Evolutionary conservation across 2,888 invertebrate genomes (phyloP).

Genomic region (Listrodromus nycthemerus): DNA sequence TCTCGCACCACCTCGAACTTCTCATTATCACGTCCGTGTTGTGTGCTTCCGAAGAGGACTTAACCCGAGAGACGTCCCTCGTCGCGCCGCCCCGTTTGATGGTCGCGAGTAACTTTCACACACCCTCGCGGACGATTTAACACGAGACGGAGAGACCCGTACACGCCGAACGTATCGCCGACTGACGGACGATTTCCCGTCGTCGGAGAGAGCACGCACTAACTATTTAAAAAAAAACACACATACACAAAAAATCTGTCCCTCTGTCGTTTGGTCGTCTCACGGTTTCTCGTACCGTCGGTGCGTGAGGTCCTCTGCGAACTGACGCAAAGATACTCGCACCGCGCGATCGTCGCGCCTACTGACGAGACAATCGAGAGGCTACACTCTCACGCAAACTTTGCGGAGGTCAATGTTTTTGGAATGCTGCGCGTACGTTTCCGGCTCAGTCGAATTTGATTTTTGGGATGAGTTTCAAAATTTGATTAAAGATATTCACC

Average conservation of each 20-base stretch:
- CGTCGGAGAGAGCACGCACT: constrained; percentile 10
- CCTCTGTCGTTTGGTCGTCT: constrained; percentile 9
- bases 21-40: constrained; percentile 71
- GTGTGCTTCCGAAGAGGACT: constrained; percentile 17
- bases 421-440: neutral
- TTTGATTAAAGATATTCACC: neutral
- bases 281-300: constrained; percentile 61
- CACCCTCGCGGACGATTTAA: constrained; percentile 4
- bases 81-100: constrained; percentile 12
- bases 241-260: constrained; percentile 2
- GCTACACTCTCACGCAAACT: constrained; percentile 32
- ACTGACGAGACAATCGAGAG: constrained; percentile 60
- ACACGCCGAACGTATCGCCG: constrained; percentile 1
- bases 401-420: constrained; percentile 27
- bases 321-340: constrained; percentile 73
- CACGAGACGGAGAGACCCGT: neutral
- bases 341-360: constrained; percentile 62
- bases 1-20: constrained; percentile 73
- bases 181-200: constrained; percentile 3
- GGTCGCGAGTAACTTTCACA: constrained; percentile 9
- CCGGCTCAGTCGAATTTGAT: constrained; percentile 9
- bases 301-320: constrained; percentile 75
- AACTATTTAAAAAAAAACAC: constrained; percentile 11
- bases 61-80: constrained; percentile 28
- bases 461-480: constrained; percentile 18